Conservation (phyloP, 1,140 invertebrate genomes). For the Steinernema khuongi region DNA sequence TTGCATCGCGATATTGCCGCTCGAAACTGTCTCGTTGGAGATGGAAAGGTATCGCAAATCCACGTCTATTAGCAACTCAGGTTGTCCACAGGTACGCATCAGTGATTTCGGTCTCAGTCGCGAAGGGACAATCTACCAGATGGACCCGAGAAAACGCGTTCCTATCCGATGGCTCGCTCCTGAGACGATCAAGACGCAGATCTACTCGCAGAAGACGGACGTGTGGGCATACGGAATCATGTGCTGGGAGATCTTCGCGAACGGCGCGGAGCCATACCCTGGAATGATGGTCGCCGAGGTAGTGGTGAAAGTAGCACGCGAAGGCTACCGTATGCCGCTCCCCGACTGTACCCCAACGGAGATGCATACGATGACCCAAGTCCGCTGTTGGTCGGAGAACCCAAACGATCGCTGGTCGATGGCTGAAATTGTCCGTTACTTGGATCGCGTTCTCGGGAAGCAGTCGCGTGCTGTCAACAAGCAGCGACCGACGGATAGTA, state of each 20-base stretch:
- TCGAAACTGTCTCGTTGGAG: slow-evolving; percentile 39
- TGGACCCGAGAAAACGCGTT: slow-evolving; percentile 28
- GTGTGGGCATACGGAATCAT: slow-evolving; percentile 42
- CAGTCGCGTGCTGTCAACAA: too few relatives aligned
- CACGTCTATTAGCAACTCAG: neutral
- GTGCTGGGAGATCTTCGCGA: slow-evolving; percentile 40
- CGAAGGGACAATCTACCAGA: slow-evolving; percentile 35
- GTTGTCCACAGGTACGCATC: slow-evolving; percentile 41
- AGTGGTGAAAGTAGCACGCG: slow-evolving; percentile 19
- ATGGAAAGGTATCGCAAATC: slow-evolving; percentile 15
- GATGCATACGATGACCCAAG: slow-evolving; percentile 24
- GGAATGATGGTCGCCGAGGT: slow-evolving; percentile 37
- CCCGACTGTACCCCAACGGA: slow-evolving; percentile 22
- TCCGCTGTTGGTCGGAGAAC: slow-evolving; percentile 27
- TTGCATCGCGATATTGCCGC: slow-evolving; percentile 47
- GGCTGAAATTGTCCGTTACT: neutral
- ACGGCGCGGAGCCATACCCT: slow-evolving; percentile 40
- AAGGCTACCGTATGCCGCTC: slow-evolving; percentile 37
- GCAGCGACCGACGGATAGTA: too few relatives aligned
- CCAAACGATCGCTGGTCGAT: slow-evolving; percentile 35
- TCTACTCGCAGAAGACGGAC: slow-evolving; percentile 39
- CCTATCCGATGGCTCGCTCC: slow-evolving; percentile 42
- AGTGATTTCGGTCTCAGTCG: slow-evolving; percentile 38
- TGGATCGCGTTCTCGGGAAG: too few relatives aligned
- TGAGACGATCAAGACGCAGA: slow-evolving; percentile 28